These are phyloP conservation scores for Lepeophtheirus nordmannii DNA, from an alignment of 2,888 invertebrate genomes.

Conservation along the genomic window DNA sequence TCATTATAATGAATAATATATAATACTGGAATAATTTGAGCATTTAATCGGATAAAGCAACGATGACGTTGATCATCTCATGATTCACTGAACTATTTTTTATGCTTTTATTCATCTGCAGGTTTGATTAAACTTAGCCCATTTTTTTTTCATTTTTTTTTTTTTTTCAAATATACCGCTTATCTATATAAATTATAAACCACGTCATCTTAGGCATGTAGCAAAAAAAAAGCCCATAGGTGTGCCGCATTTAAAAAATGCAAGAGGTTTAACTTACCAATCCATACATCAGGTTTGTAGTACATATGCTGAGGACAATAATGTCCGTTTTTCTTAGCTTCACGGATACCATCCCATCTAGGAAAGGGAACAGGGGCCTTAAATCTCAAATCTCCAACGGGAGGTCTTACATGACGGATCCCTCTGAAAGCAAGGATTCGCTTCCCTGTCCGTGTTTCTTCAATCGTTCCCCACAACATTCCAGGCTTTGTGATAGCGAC, in stretches of 20 bases:
- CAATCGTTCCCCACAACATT: constrained; percentile 20
- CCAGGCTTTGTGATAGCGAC: constrained; percentile 19
- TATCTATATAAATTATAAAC: too few relatives aligned
- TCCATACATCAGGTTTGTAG: constrained; percentile 18
- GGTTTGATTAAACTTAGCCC: too few relatives aligned
- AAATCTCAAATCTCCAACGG: constrained; percentile 2
- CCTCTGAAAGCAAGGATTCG: constrained; percentile 22
- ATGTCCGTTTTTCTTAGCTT: constrained; percentile 22
- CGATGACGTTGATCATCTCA: too few relatives aligned
- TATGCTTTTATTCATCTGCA: too few relatives aligned
- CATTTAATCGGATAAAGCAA: too few relatives aligned
- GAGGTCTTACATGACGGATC: constrained; percentile 14
- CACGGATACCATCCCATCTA: constrained; percentile 16
- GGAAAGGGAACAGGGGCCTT: constrained; percentile 18
- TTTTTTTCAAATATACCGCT: too few relatives aligned
- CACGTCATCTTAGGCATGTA: too few relatives aligned
- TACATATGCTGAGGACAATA: constrained; percentile 22
- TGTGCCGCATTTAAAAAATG: too few relatives aligned
- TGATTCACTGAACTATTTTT: too few relatives aligned
- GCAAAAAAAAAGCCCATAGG: too few relatives aligned
- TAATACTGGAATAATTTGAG: too few relatives aligned
- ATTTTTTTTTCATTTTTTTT: too few relatives aligned
- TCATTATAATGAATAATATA: not conserved
- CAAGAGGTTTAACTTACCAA: not conserved
- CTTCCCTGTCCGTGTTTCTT: constrained; percentile 14